Conservation (phyloP, 1,140 invertebrate genomes). For the Ostrea denselamellosa region DNA sequence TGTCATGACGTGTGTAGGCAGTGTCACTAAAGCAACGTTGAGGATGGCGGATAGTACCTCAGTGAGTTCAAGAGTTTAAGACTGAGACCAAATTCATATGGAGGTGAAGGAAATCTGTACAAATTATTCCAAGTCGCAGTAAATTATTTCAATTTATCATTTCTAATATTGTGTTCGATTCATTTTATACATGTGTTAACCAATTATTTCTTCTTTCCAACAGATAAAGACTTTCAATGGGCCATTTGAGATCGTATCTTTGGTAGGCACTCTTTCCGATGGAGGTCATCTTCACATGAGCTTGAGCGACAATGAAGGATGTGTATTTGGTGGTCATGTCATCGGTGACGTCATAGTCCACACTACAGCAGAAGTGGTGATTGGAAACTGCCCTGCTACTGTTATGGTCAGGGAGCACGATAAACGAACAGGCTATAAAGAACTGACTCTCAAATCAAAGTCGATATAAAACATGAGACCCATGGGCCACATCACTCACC, state of each 20-base stretch:
- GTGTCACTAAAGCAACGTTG: constrained; percentile 77
- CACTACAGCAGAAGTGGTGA: constrained; percentile 80
- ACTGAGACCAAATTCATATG: not conserved
- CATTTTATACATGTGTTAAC: too few relatives aligned
- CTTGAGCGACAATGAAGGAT: constrained; percentile 75
- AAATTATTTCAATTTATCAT: too few relatives aligned
- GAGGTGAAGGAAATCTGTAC: too few relatives aligned
- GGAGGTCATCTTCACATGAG: constrained; percentile 80
- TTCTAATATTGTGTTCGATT: too few relatives aligned
- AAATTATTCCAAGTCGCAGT: too few relatives aligned
- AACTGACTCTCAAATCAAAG: constrained; percentile 70
- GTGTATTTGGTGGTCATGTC: constrained; percentile 79
- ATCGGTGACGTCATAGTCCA: constrained; percentile 78
- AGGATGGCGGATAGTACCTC: constrained; percentile 72
- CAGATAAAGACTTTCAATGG: constrained; percentile 72
- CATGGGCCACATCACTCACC: not conserved
- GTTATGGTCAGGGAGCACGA: constrained; percentile 75
- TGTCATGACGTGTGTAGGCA: constrained; percentile 79
- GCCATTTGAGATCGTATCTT: constrained; percentile 79
- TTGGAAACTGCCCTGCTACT: constrained; percentile 74
- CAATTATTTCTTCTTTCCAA: not conserved
- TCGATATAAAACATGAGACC: not conserved
- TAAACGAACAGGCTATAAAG: constrained; percentile 74
- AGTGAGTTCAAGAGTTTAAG: too few relatives aligned
- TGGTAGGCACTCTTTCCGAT: constrained; percentile 78